Conservation (phyloP, 2,113 vertebrate species). For the Syrmaticus mikado region DNA sequence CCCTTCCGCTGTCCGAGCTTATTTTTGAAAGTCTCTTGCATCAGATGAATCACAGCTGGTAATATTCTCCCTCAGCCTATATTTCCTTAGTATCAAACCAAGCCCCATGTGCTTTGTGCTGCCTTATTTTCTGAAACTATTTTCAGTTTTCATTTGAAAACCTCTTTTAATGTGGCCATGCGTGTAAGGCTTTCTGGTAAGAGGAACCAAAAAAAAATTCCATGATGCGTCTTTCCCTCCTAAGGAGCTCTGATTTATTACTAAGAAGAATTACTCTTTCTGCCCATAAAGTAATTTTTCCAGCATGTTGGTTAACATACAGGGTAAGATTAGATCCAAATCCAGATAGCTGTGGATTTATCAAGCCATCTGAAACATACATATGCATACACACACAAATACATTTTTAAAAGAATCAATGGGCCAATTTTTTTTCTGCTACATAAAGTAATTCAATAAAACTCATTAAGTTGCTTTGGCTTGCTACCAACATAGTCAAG, state of each 20-base stretch:
- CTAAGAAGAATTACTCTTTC: constrained; percentile 37
- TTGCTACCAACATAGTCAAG: background rate
- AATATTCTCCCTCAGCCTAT: constrained; percentile 24
- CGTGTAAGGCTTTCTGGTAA: constrained; percentile 32
- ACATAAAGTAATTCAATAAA: background rate
- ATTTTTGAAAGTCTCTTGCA: constrained; percentile 57
- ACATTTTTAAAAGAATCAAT: background rate
- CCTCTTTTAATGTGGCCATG: constrained; percentile 33
- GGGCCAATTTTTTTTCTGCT: background rate
- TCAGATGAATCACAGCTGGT: constrained; percentile 58
- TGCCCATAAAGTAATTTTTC: constrained; percentile 56
- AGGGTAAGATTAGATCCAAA: constrained; percentile 57
- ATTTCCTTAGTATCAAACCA: constrained; percentile 41
- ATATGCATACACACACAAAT: background rate
- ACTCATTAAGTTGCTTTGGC: constrained; percentile 10
- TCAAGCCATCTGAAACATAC: constrained; percentile 30
- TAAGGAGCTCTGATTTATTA: constrained; percentile 62
- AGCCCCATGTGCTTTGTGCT: constrained; percentile 39
- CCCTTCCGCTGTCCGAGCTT: background rate
- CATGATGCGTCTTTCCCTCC: constrained; percentile 33
- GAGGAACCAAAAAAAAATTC: constrained; percentile 36
- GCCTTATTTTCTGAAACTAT: constrained; percentile 59
- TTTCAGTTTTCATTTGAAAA: constrained; percentile 59
- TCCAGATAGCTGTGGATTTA: constrained; percentile 63
- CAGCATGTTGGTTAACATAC: constrained; percentile 44